Evolutionary conservation across 2,797 vertebrate species (phyloP).

Genomic region (Molossus alvarezi): DNA sequence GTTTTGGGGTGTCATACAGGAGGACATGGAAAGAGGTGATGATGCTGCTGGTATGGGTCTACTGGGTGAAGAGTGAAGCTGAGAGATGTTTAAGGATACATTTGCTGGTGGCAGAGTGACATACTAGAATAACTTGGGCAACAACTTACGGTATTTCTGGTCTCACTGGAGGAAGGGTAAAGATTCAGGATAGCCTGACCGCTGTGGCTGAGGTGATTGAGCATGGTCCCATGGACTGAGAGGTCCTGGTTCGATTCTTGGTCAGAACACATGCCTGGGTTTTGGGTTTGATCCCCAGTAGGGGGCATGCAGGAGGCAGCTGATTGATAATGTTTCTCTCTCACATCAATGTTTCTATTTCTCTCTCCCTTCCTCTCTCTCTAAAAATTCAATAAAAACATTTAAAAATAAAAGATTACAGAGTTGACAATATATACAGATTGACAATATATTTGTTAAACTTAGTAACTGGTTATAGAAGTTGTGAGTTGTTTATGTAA

Average conservation of each 20-base stretch:
- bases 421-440: not conserved
- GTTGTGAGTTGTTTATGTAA: not conserved
- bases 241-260: too few relatives aligned
- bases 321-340: too few relatives aligned
- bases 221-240: too few relatives aligned
- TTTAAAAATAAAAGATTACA: not conserved
- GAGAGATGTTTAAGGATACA: not conserved
- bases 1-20: not conserved
- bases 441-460: constrained; percentile 26
- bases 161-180: not conserved
- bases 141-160: not conserved
- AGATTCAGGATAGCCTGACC: not conserved
- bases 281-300: too few relatives aligned
- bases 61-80: not conserved
- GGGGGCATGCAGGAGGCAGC: too few relatives aligned
- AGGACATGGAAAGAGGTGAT: not conserved
- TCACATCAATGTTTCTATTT: too few relatives aligned
- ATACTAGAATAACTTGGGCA: not conserved
- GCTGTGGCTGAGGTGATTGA: too few relatives aligned
- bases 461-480: not conserved
- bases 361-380: too few relatives aligned
- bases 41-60: not conserved
- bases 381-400: too few relatives aligned
- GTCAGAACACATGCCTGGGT: too few relatives aligned
- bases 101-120: not conserved